These are phyloP conservation scores for Melanaphis sacchari DNA, from an alignment of 1,140 invertebrate species.

Conservation along the genomic window DNA sequence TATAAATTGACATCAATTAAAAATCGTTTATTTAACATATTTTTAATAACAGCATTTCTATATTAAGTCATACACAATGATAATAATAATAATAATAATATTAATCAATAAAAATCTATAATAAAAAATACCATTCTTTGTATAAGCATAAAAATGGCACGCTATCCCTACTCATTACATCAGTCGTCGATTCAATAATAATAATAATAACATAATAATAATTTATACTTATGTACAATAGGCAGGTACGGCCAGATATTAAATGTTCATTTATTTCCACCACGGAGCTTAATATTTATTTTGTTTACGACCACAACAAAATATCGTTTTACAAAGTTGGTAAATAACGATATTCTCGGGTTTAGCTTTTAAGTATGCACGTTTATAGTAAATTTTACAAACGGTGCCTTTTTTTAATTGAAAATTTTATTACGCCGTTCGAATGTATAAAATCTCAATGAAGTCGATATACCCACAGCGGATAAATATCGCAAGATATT, in stretches of 20 bases:
- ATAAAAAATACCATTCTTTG: conserved; percentile 51
- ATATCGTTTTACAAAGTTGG: not conserved
- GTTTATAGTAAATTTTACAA: not conserved
- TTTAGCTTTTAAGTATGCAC: not conserved
- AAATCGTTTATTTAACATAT: conserved; percentile 51
- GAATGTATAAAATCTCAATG: not conserved
- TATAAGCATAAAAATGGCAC: conserved; percentile 55
- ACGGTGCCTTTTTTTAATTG: not conserved
- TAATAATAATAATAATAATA: conserved; percentile 21
- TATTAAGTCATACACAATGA: conserved; percentile 15
- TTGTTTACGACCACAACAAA: not conserved
- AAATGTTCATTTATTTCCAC: not conserved
- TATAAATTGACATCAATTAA: not conserved
- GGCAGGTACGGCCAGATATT: not conserved
- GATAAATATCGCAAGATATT: not conserved
- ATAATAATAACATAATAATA: conserved; percentile 35
- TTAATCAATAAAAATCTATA: conserved; percentile 46
- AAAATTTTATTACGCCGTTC: not conserved
- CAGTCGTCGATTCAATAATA: conserved; percentile 55
- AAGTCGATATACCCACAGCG: not conserved
- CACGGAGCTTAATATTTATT: not conserved
- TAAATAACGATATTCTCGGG: not conserved
- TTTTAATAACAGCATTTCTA: conserved; percentile 49
- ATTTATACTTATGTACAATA: conserved; percentile 21
- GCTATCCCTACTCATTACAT: conserved; percentile 50